These are phyloP conservation scores for Onychorhynchus coronatus DNA, from an alignment of 2,113 vertebrate genomes.

Conservation along the genomic window DNA sequence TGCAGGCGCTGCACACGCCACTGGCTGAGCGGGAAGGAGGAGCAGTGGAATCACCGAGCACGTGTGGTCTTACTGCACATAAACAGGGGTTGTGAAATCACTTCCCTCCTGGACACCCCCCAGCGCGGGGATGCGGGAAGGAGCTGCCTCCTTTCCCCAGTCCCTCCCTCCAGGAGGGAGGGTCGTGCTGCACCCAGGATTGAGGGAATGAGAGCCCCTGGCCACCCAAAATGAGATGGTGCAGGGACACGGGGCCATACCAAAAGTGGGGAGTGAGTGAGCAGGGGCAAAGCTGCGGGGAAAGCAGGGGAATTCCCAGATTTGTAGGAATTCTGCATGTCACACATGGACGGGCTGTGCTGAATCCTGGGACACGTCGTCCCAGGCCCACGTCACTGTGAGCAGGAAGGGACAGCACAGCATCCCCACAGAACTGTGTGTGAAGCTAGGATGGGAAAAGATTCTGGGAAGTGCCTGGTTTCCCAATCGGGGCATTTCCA, in stretches of 20 bases:
- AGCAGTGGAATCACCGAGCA: not conserved
- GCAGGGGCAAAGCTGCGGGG: not conserved
- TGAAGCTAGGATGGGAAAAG: not conserved
- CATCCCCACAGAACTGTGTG: rapidly evolving
- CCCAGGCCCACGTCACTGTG: rapidly evolving
- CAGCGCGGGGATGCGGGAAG: rapidly evolving
- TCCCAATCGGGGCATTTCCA: not conserved
- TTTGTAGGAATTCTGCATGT: not conserved
- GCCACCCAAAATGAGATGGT: rapidly evolving
- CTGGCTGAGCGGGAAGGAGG: not conserved
- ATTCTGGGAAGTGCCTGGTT: not conserved
- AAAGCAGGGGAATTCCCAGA: not conserved
- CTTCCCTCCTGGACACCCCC: not conserved
- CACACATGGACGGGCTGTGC: not conserved
- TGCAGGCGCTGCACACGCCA: not conserved
- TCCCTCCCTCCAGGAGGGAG: rapidly evolving
- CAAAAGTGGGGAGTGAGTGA: rapidly evolving
- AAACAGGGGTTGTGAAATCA: not conserved
- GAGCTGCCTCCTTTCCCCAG: not conserved
- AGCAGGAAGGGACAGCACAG: not conserved
- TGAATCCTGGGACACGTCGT: rapidly evolving
- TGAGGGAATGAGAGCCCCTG: not conserved
- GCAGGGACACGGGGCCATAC: rapidly evolving
- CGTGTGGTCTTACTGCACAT: not conserved
- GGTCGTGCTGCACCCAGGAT: not conserved